Evolutionary conservation across 2,888 invertebrate species (phyloP).

Genomic region (Helicoverpa assulta): DNA sequence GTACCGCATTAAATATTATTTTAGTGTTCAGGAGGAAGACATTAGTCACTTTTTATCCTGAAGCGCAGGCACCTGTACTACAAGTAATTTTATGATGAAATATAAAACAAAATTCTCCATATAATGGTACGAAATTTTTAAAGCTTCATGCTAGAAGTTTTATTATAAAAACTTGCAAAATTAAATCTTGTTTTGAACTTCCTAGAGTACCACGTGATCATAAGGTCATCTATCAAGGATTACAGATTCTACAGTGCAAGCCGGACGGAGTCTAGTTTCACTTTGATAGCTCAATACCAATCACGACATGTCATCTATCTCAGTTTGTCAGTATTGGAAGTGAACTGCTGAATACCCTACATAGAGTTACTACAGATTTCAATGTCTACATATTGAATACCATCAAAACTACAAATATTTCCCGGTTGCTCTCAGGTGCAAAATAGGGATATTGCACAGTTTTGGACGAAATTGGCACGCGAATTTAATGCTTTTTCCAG

Average conservation of each 20-base stretch:
- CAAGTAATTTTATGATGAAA: no score
- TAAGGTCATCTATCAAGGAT: constrained; percentile 1
- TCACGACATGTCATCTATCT: constrained; percentile 11
- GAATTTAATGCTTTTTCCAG: no score
- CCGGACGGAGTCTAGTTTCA: not conserved
- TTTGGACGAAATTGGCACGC: no score
- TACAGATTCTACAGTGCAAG: not conserved
- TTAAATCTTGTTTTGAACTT: not conserved
- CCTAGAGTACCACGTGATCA: not conserved
- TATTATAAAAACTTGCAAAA: not conserved
- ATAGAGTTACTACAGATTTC: not conserved
- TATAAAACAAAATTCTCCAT: no score
- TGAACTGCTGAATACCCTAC: not conserved
- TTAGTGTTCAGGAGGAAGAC: no score
- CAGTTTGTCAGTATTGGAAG: not conserved
- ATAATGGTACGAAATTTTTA: no score
- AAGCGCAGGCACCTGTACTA: no score
- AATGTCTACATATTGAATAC: not conserved
- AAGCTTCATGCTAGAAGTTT: no score
- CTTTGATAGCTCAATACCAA: constrained; percentile 23
- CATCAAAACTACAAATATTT: not conserved
- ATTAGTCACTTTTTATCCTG: no score
- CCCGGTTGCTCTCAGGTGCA: no score
- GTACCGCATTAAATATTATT: no score
- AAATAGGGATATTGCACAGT: no score